These are phyloP conservation scores for Chymomyza caudatula DNA, from an alignment of 2,888 invertebrate species.

Conservation along the genomic window DNA sequence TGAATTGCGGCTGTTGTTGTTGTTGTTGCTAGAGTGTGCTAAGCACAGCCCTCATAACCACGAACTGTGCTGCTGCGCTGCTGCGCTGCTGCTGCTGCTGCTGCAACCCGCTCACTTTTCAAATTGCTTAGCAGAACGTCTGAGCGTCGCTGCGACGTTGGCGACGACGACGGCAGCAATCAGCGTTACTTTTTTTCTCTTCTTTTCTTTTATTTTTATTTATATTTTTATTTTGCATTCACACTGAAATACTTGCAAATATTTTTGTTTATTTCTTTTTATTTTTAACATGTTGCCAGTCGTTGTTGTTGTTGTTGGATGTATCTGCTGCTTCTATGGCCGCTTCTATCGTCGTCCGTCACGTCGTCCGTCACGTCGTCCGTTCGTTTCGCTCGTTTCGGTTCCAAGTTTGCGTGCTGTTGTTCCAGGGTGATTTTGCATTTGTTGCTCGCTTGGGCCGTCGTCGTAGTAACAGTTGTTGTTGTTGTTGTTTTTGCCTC, in stretches of 20 bases:
- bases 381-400: conserved; percentile 61
- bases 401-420: conserved; percentile 62
- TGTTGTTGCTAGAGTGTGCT: conserved; percentile 31
- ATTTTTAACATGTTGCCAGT: conserved; percentile 40
- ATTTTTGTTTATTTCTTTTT: conserved; percentile 42
- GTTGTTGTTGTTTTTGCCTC: conserved; percentile 15
- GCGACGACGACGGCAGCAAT: neutral
- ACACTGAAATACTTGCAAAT: conserved; percentile 35
- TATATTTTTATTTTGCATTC: conserved; percentile 1
- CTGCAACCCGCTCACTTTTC: conserved; percentile 42
- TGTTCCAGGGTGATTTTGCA: conserved; percentile 72
- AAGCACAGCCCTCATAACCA: conserved; percentile 32
- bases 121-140: conserved; percentile 50
- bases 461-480: neutral
- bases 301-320: conserved; percentile 19
- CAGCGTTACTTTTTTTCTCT: neutral
- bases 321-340: neutral
- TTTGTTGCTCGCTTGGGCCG: conserved; percentile 31
- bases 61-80: conserved; percentile 2
- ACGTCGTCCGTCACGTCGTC: conserved; percentile 16
- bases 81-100: conserved; percentile 12
- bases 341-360: neutral
- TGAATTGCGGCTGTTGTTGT: conserved; percentile 45
- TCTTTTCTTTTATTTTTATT: neutral
- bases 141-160: conserved; percentile 1